Evolutionary conservation across 2,888 invertebrate species (phyloP).

Genomic region (Perizoma flavofasciatum): DNA sequence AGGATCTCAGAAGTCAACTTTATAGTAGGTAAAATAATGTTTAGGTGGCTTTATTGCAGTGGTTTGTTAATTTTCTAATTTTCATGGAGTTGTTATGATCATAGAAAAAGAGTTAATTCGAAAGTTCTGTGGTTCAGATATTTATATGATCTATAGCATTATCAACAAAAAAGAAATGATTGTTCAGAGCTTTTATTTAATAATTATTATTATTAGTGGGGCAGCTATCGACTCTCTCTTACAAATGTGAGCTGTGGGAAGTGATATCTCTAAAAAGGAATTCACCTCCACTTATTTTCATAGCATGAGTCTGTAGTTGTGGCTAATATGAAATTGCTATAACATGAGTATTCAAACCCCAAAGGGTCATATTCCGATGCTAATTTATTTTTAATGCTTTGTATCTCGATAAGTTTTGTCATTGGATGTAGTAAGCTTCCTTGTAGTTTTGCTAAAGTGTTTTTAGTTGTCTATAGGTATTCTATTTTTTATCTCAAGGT

Average conservation of each 20-base stretch:
- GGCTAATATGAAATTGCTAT: background rate
- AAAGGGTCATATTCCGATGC: conserved; percentile 17
- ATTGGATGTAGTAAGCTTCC: conserved; percentile 30
- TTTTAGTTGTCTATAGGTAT: conserved; percentile 38
- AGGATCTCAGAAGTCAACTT: conserved; percentile 68
- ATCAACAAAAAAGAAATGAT: no score
- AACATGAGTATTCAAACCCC: conserved; percentile 1
- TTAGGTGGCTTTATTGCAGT: conserved; percentile 31
- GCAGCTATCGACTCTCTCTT: no score
- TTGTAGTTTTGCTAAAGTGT: conserved; percentile 39
- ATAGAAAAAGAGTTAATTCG: background rate
- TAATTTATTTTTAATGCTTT: conserved; percentile 23
- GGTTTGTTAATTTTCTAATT: conserved; percentile 23
- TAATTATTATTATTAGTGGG: no score
- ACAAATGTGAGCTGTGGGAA: no score
- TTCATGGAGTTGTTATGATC: background rate
- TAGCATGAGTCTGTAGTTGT: conserved; percentile 6
- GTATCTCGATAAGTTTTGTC: conserved; percentile 26
- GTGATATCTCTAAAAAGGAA: no score
- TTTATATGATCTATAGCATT: no score
- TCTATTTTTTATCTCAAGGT: conserved; percentile 38
- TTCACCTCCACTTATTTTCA: background rate
- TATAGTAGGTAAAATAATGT: conserved; percentile 47
- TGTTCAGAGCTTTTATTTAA: no score
- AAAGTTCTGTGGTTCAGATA: no score